Base-by-base conservation (phyloP, 2,888 invertebrate species). In the Adelphocoris suturalis region DNA sequence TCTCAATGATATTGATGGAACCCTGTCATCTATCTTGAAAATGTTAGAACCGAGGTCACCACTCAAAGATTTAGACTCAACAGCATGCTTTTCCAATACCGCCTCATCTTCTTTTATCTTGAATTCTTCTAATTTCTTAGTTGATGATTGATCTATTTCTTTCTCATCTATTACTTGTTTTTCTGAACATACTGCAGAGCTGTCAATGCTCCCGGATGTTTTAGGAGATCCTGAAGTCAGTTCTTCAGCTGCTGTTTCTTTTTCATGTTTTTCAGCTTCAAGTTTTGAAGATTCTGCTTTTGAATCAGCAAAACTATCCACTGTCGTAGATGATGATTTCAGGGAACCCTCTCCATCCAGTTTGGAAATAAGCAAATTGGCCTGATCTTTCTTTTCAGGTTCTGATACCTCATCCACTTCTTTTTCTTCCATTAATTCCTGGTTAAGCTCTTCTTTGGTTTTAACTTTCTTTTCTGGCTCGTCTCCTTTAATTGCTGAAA, bases 361-460 rank as follows among this genome's bases (percentile, higher is more conserved):
- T 27, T 86, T 80, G 14, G 13, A 52, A 37, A 37, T 37, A 82
- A 81, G 76, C 46, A 75, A 81, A 52, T 27, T 55, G 16, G n/a
- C 9, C n/a, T 47, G 68, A 28, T 27, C 52, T 90, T 88, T 87
- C 80, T 47, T 78, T 23, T 23, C 46, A 46, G 68, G 68, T 76
- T 68, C 76, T 84, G 55, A 47, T 75, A 55, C 23, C 23, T 23
- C 46, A n/a, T 13, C 16, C 0, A 28, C 19, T n/a, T 85, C 85
- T 28, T 78, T 86, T 68, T 93, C 94, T 92, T 94, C 93, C 27
- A 93, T 93, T 91, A 94, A 93, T 48, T 93, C 93, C 9, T 94
- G 94, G 92, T 94, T 94, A 7, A 94, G 94, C 91, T 93, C 93
- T 92, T 94, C 84, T 48, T 78, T 86, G 75, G 52, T 80, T n/a